A percentile compares a stretch with the other conserved stretches of the same genome.
These are phyloP conservation scores for Epicauta chinensis DNA, from an alignment of 1,140 invertebrate genomes.

Conservation along the genomic window DNA sequence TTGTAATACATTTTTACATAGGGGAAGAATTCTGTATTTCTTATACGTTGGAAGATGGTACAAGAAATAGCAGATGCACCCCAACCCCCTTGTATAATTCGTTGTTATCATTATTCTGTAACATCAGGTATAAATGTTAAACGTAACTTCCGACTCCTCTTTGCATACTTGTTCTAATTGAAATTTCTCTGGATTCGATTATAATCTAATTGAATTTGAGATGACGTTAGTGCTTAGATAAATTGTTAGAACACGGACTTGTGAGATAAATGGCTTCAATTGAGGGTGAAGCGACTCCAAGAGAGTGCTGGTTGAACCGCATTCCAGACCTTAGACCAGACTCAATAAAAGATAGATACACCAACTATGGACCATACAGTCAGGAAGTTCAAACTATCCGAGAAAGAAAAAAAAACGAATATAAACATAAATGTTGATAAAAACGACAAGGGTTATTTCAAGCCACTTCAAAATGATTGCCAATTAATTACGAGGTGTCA, in stretches of 20 bases:
- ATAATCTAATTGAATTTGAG: background rate
- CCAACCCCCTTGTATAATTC: background rate
- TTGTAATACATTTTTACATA: conserved; percentile 5
- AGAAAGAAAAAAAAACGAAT: no score
- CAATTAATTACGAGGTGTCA: no score
- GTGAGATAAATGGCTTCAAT: conserved; percentile 15
- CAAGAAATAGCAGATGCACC: conserved; percentile 9
- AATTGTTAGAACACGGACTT: background rate
- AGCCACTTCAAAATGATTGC: no score
- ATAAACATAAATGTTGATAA: no score
- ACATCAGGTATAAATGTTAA: no score
- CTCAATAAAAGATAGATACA: conserved; percentile 15
- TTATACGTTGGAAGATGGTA: no score
- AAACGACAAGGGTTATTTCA: no score
- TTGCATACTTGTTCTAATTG: no score
- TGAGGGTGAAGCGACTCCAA: conserved; percentile 13
- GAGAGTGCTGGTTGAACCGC: conserved; percentile 15
- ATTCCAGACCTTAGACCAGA: conserved; percentile 15
- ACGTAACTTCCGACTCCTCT: background rate
- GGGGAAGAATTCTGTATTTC: conserved; percentile 2
- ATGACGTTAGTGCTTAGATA: background rate
- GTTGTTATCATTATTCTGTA: no score
- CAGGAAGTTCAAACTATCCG: conserved; percentile 8
- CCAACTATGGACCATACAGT: conserved; percentile 15
- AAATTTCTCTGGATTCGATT: no score